phyloP scores from a whole-genome alignment of 2,888 invertebrate species.

The Abrostola triplasia region DNA sequence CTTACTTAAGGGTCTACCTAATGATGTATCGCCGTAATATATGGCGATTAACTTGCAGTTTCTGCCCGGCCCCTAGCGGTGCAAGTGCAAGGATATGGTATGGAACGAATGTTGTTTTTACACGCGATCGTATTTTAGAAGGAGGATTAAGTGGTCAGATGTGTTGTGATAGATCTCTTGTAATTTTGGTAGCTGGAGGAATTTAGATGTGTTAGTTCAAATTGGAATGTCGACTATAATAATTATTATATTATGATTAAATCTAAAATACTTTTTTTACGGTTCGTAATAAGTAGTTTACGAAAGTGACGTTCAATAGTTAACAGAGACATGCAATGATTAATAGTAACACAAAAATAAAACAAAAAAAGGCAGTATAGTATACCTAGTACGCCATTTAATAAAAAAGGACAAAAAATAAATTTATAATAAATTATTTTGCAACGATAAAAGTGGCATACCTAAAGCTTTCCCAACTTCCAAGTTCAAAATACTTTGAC shows the following conservation, averaged over 20 bases:
- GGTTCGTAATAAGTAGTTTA: no score
- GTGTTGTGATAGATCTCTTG: slow-evolving; percentile 35
- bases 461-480: not conserved
- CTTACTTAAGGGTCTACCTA: slow-evolving; percentile 63
- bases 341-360: no score
- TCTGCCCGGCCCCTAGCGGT: slow-evolving; percentile 67
- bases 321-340: no score
- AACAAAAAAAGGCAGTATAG: no score
- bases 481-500: not conserved
- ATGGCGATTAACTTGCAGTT: slow-evolving; percentile 83
- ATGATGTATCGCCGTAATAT: slow-evolving; percentile 77
- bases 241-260: not conserved
- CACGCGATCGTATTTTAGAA: slow-evolving; percentile 80
- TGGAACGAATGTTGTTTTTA: slow-evolving; percentile 68
- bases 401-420: not conserved
- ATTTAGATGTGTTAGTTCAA: slow-evolving; percentile 6
- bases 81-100: slow-evolving; percentile 72
- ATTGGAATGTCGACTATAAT: not conserved
- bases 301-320: no score
- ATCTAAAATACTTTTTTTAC: no score
- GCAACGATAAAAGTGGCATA: no score
- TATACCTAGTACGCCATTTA: no score
- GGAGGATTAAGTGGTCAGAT: slow-evolving; percentile 72
- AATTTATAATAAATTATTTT: not conserved
- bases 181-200: slow-evolving; percentile 2